These are phyloP conservation scores for Helobdella robusta DNA, from an alignment of 2,888 invertebrate genomes.

Conservation along the genomic window DNA sequence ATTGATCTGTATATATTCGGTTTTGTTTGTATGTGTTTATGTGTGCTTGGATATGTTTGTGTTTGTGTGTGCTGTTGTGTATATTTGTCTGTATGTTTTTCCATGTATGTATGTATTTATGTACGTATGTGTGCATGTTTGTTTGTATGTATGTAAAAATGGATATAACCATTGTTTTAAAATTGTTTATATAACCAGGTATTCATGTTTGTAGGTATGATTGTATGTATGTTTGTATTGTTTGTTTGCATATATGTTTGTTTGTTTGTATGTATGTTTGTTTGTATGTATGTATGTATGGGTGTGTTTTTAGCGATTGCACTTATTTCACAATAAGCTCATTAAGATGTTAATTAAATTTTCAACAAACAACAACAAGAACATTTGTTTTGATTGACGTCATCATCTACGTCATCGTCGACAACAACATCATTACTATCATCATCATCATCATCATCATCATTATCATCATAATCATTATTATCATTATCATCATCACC, in stretches of 20 bases:
- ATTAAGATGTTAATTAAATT: no score
- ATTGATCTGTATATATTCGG: neutral
- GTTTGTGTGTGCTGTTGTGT: neutral
- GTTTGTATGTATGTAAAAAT: neutral
- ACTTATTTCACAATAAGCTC: no score
- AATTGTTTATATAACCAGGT: no score
- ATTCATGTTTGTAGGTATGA: no score
- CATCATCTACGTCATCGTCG: neutral
- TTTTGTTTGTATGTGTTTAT: neutral
- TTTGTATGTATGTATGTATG: no score
- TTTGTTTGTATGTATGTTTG: no score
- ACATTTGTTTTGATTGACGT: no score
- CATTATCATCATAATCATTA: neutral
- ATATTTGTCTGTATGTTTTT: neutral
- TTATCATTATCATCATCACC: neutral
- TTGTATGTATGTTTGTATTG: no score
- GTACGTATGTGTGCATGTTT: neutral
- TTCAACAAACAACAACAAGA: no score
- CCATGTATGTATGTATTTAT: neutral
- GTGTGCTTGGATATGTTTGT: neutral
- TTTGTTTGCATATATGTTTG: no score
- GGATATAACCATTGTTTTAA: neutral
- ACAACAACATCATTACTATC: neutral
- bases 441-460: neutral
- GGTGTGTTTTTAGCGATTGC: no score